These are phyloP conservation scores for Colletes gigas DNA, from an alignment of 1,140 invertebrate species.

Conservation along the genomic window DNA sequence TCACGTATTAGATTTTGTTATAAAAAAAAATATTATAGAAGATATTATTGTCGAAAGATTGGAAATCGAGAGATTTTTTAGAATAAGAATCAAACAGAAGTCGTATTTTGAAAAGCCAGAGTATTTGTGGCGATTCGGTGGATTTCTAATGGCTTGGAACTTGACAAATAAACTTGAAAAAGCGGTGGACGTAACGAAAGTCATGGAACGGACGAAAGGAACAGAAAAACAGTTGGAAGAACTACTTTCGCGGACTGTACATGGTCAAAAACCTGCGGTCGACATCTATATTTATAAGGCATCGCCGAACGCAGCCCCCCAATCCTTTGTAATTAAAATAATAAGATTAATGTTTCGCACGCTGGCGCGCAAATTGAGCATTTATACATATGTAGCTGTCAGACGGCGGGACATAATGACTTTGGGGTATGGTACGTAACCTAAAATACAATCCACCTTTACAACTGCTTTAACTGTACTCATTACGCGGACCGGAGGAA, in stretches of 20 bases:
- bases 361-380: conserved; percentile 60
- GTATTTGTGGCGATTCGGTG: not conserved
- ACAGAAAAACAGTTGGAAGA: not conserved
- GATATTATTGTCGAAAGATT: too few relatives aligned
- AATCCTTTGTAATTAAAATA: conserved; percentile 65
- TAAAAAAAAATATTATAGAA: too few relatives aligned
- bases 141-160: not conserved
- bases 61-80: not conserved
- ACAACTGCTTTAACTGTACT: conserved; percentile 47
- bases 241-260: conserved; percentile 55
- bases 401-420: conserved; percentile 53
- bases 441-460: conserved; percentile 45
- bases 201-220: not conserved
- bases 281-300: conserved; percentile 62
- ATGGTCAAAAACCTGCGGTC: conserved; percentile 45
- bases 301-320: conserved; percentile 39
- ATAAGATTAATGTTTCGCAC: conserved; percentile 63
- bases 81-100: too few relatives aligned
- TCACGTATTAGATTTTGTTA: too few relatives aligned
- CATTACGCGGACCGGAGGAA: conserved; percentile 17
- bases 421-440: conserved; percentile 28
- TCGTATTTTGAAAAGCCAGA: not conserved
- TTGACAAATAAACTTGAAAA: not conserved
- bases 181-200: too few relatives aligned
- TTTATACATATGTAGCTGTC: conserved; percentile 65